Base-by-base conservation (phyloP, 2,113 vertebrate genomes). In the Bucco capensis region DNA sequence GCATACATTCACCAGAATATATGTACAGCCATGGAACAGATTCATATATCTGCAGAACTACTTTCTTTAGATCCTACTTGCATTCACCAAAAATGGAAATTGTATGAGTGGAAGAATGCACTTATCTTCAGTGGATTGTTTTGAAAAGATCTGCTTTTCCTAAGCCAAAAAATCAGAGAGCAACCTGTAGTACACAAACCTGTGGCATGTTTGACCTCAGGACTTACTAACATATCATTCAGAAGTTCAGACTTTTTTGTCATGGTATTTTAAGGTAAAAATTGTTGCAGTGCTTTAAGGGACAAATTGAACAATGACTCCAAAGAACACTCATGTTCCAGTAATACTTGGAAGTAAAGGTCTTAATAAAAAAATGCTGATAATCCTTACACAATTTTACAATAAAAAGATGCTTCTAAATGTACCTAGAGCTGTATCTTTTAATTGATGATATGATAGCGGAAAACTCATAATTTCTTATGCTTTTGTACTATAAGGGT, bases 21-120 rank as follows among this genome's bases (percentile, higher is more conserved):
- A 24, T 1, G 3, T 12, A 51, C 4, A 37, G 10, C 3, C 33
- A 62, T 0, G 1, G 44, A 44, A 65, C 4, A 79, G 50, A 57
- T 33, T 0, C 35, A 44, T 69, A 5, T 53, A 37, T 25, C 19
- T 72, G 23, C 33, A 49, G 22, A 56, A 76, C 56, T 19, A 33
- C 3, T 54, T 17, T 82, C 8, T 51, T 72, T 30, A 49, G 5
- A 25, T 82, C 21, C 28, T 14, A 24, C 12, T 69, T 60, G 5
- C 12, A 54, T 83, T 92, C 21, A 83, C 14, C 5, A 33, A 60
- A 49, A 6, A 15, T 5, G 3, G 6, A 30, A 81, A 70, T 60
- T 16, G 4, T 51, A 3, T 19, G 5, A 79, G 19, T 37, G 4
- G 13, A 56, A 70, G 17, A 88, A 86, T 28, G 3, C 3, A 53